These are phyloP conservation scores for Petrocephalus schoutedeni DNA, from an alignment of 2,797 vertebrate genomes.

Conservation along the genomic window DNA sequence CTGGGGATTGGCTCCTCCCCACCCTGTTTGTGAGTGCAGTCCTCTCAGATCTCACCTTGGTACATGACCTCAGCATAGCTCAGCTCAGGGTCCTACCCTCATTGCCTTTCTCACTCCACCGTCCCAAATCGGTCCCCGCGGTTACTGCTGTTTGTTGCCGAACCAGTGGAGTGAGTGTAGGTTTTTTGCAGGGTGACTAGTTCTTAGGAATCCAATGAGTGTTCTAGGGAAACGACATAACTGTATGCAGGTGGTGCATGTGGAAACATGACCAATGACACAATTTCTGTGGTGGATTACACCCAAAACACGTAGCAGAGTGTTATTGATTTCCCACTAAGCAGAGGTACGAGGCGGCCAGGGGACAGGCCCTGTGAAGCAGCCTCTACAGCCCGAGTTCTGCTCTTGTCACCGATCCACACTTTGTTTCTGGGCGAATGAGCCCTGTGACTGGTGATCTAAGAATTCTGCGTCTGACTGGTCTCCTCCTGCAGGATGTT, in stretches of 20 bases:
- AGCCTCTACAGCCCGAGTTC: no score
- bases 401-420: background rate
- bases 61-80: background rate
- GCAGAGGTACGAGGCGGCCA: no score
- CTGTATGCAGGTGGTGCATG: background rate
- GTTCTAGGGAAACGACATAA: background rate
- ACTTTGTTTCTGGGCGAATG: background rate
- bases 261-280: background rate
- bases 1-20: background rate
- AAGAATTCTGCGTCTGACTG: constrained; percentile 1
- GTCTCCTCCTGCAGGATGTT: constrained; percentile 79
- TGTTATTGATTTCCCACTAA: background rate
- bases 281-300: background rate
- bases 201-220: background rate
- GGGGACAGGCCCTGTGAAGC: no score
- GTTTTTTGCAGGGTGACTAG: background rate
- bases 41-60: background rate
- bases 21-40: background rate
- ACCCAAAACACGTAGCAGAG: background rate
- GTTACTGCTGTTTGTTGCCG: background rate
- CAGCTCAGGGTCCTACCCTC: background rate
- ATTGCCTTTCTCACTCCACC: background rate
- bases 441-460: constrained; percentile 18
- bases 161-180: background rate
- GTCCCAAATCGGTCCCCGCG: background rate